Evolutionary conservation across 2,888 invertebrate genomes (phyloP), one percentile per base, ranked within the genome.

Genomic region (Agrotis clavis): DNA sequence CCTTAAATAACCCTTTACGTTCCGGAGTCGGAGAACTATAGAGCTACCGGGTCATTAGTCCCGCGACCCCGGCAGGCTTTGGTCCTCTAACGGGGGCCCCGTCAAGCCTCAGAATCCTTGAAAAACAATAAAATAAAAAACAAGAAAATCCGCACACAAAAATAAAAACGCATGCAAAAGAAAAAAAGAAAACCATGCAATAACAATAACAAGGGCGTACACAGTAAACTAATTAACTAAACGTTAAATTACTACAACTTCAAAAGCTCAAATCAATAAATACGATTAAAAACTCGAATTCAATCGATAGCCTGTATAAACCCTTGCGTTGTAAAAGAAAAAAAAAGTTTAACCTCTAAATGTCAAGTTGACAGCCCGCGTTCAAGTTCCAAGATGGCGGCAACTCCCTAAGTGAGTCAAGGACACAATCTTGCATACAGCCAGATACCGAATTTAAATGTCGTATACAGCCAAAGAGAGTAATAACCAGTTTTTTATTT

Each of bases 331-430:
- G 69, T 68, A 72, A 65, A 73, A 56, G 70, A 69, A 82, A 74
- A 65, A 73, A 66, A 71, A 71, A 63, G 11, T 64, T 61, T 90
- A 89, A 94, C 94, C 94, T 94, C 87, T 68, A 87, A 88, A 91
- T 79, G 82, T 90, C 91, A 89, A 83, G 92, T 66, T 92, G 94
- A 92, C 94, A 92, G 90, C 88, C 87, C 83, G 86, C 88, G 88
- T 71, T 63, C 74, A 47, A 71, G 50, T 71, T 86, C 88, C 88
- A 92, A 92, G 81, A 93, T 92, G 94, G 92, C 93, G 90, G 82
- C 92, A 90, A 90, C 89, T 88, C 92, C 86, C 84, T 86, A 87
- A 88, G 86, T 90, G 82, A 90, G 93, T 89, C 94, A 94, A 92
- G 94, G 93, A 82, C 89, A 82, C 90, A 81, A 77, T 82, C 76